A percentile compares a stretch with the other conserved stretches of the same genome.
phyloP scores from a whole-genome alignment of 2,888 invertebrate species.

The Calameuta idolon region DNA sequence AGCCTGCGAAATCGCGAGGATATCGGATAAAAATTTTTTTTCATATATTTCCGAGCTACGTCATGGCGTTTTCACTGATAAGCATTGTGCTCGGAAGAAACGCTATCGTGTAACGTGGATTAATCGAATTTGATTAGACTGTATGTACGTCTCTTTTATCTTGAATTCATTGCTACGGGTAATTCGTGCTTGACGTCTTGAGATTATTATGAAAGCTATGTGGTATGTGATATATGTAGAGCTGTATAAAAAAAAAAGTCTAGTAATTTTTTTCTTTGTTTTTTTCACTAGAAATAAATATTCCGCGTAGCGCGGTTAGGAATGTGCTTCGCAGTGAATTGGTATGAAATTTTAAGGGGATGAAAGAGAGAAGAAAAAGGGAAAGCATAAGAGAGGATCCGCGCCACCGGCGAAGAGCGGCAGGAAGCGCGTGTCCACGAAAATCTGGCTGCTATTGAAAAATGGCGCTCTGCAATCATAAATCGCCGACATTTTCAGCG shows the following conservation, averaged over 20 bases:
- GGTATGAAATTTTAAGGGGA: not conserved
- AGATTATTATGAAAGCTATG: not conserved
- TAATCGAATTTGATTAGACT: not conserved
- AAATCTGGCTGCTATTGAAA: conserved; percentile 34
- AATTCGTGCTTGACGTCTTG: not conserved
- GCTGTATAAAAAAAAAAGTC: not conserved
- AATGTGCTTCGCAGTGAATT: not conserved
- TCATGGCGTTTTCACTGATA: not conserved
- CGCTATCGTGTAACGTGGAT: not conserved
- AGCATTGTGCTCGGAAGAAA: not conserved
- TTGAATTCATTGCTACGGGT: not conserved
- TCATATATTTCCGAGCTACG: not conserved
- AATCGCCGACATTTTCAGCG: conserved; percentile 40
- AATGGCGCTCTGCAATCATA: conserved; percentile 35
- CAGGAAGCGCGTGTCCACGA: conserved; percentile 6
- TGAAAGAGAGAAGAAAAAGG: not conserved
- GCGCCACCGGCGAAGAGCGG: not conserved
- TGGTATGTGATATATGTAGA: not conserved
- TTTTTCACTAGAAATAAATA: not conserved
- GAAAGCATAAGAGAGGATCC: not conserved
- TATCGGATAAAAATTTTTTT: not conserved
- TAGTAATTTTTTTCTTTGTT: not conserved
- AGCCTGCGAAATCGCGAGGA: not conserved
- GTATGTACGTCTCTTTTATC: too few relatives aligned
- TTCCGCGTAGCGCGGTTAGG: not conserved